Base-by-base conservation (phyloP, 1,140 invertebrate genomes). In the Bombus pyrosoma region DNA sequence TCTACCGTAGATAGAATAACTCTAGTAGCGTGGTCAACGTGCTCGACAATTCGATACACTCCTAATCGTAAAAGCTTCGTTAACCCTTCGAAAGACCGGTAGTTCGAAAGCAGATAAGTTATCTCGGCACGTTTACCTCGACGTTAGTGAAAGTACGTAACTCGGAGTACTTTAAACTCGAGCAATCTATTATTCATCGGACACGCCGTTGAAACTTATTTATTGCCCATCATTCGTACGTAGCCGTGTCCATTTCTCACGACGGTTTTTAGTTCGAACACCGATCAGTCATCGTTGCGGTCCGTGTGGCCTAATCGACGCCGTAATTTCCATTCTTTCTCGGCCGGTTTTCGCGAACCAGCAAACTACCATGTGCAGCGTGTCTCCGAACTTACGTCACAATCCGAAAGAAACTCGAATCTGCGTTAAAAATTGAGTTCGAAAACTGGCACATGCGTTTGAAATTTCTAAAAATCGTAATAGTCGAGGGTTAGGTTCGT, bases 121-220 rank as follows among this genome's bases (percentile, higher is more conserved):
- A 64, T 72, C 32, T 43, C 53, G 15, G 22, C 25, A 3, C 39
- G 47, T 66, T 43, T 39, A 32, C 37, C 22, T 22, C 39, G 15
- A 22, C 37, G 25, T 1, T 12, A 53, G 76, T 85, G 76, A 85
- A 85, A 85, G 76, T 85, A 72, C 22, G 32, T 41, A 59, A 28
- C 12, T 68, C 3, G 12, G 32, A n/a, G 68, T 62, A 47, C 68
- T 85, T 71, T 41, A 62, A 85, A 84, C 66, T 71, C 37, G 83
- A 72, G 32, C 66, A 62, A 85, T 85, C 83, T 71, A 79, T 85
- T 85, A 80, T 62, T 85, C 66, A 73, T 64, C 53, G 76, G 25
- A 28, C 53, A 37, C 39, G n/a, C 37, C 47, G 34, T 39, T 64
- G 76, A 43, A 62, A 59, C 57, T 85, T 80, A 85, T 80, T 85